Conservation (phyloP, 1,140 invertebrate species). For the Temnothorax curvispinosus region DNA sequence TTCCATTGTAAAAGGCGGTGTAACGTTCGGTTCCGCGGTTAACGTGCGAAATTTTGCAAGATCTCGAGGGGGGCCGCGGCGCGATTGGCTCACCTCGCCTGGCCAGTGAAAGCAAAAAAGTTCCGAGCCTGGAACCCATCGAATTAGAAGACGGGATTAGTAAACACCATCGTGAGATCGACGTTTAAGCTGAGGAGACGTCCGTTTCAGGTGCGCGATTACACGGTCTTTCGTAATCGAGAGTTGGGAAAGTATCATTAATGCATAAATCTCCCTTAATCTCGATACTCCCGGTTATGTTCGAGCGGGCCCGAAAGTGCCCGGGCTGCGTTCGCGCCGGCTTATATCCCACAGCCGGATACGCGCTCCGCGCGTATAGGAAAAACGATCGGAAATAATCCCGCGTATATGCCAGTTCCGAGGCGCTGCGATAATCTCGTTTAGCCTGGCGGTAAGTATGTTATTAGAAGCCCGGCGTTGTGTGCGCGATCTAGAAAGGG, state of each 20-base stretch:
- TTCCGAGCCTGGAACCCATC: background rate
- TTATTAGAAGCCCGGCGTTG: background rate
- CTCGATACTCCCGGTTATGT: background rate
- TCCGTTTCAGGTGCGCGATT: constrained; percentile 6
- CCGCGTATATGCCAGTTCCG: background rate
- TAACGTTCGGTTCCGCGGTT: background rate
- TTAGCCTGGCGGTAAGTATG: constrained; percentile 24
- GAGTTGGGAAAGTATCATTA: constrained; percentile 28
- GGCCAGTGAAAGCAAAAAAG: constrained; percentile 38
- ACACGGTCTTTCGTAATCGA: constrained; percentile 21
- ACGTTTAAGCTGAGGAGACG: constrained; percentile 13
- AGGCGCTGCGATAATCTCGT: background rate
- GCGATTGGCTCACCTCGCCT: constrained; percentile 13
- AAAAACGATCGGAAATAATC: constrained; percentile 9
- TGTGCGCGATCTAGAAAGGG: constrained; percentile 7
- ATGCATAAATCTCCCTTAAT: constrained; percentile 18
- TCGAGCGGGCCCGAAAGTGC: too few relatives aligned
- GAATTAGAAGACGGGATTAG: constrained; percentile 2
- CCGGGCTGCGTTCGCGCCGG: too few relatives aligned
- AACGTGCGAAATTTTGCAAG: constrained; percentile 49
- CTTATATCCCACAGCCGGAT: background rate
- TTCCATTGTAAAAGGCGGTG: background rate
- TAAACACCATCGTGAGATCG: constrained; percentile 25
- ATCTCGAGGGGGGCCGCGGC: background rate
- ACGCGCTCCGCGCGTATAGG: background rate